Percentiles rank a stretch among this genome's conserved stretches.
Evolutionary conservation across 2,113 vertebrate species (phyloP).

Genomic region (Ranitomeya imitator): DNA sequence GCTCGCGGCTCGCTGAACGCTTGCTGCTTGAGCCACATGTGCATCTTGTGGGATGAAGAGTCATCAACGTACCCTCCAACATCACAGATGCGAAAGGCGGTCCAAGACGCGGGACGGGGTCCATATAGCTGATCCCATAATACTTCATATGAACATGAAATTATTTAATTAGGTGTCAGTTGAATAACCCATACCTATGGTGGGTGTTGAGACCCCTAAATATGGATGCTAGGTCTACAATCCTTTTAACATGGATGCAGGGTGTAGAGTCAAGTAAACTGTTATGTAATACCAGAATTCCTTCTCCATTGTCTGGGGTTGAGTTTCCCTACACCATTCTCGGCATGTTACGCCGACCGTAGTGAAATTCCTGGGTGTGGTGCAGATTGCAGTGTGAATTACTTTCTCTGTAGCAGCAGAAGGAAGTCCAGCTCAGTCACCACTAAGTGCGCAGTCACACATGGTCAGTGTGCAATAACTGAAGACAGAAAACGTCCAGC

Average conservation of each 20-base stretch:
- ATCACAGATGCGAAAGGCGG: neutral
- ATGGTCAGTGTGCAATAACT: too few relatives aligned
- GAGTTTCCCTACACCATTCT: neutral
- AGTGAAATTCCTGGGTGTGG: neutral
- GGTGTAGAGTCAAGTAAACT: too few relatives aligned
- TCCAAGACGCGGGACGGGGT: neutral
- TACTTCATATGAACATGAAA: neutral
- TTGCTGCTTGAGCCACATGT: neutral
- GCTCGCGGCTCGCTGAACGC: slow-evolving; percentile 2
- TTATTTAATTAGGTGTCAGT: neutral
- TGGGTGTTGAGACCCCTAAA: too few relatives aligned
- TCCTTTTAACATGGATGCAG: too few relatives aligned
- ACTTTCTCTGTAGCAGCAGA: too few relatives aligned
- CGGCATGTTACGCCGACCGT: neutral
- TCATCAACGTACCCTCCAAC: neutral
- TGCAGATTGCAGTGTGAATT: too few relatives aligned
- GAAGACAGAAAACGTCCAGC: too few relatives aligned
- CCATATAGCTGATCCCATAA: neutral
- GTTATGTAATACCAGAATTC: too few relatives aligned
- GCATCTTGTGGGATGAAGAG: neutral
- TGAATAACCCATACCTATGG: too few relatives aligned
- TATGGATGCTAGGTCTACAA: too few relatives aligned
- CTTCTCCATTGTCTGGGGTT: neutral
- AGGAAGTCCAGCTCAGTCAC: too few relatives aligned
- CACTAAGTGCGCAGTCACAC: too few relatives aligned